These are phyloP conservation scores for Phorcus lineatus DNA, from an alignment of 2,888 invertebrate species.

Conservation along the genomic window DNA sequence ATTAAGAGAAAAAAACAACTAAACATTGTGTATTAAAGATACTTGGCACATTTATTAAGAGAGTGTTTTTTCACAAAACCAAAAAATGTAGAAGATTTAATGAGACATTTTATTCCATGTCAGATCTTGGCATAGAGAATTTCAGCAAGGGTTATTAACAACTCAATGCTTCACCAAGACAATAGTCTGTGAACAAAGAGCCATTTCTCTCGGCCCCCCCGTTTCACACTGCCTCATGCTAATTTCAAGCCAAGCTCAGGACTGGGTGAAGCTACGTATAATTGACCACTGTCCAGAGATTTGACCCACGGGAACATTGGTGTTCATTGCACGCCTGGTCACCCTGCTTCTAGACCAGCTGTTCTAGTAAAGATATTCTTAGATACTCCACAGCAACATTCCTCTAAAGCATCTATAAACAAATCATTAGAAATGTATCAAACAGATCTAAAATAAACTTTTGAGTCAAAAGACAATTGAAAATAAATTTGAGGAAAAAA, in stretches of 20 bases:
- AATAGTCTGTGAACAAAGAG: slow-evolving; percentile 3
- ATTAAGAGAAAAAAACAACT: no score
- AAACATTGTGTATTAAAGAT: no score
- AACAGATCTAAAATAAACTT: no score
- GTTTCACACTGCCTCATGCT: background rate
- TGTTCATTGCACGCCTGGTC: background rate
- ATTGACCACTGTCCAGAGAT: background rate
- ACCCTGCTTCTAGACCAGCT: background rate
- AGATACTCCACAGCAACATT: background rate
- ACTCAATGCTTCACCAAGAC: background rate
- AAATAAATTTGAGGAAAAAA: no score
- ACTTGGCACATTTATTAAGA: no score
- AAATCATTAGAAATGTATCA: no score
- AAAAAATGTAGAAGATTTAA: no score
- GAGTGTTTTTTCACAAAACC: no score
- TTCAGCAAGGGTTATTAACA: background rate
- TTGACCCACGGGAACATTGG: background rate
- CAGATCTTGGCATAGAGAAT: no score
- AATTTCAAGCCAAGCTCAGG: background rate
- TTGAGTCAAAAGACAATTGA: no score
- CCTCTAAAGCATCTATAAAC: no score
- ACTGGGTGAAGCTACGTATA: background rate
- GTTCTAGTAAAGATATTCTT: background rate
- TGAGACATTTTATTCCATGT: no score
- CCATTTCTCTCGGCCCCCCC: background rate